Percentiles rank a stretch among this genome's conserved stretches.
These are phyloP conservation scores for Megaleporinus macrocephalus DNA, from an alignment of 2,113 vertebrate genomes.

Conservation along the genomic window DNA sequence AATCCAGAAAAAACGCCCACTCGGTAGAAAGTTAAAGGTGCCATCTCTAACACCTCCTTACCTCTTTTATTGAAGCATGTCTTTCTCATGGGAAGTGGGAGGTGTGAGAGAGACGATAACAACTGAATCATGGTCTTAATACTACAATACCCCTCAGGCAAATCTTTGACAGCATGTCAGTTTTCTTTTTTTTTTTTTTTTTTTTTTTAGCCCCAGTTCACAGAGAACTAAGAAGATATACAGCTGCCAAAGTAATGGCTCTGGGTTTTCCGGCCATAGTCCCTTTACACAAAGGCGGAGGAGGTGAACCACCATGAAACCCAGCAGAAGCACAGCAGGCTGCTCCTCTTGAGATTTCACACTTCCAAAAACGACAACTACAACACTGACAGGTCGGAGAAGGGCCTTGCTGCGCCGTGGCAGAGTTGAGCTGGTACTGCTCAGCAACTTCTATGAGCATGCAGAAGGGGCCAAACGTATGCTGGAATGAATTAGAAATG, in stretches of 20 bases:
- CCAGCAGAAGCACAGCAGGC: neutral
- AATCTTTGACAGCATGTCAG: slow-evolving; percentile 8
- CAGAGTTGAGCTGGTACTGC: neutral
- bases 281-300: neutral
- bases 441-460: neutral
- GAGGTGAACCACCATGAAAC: neutral
- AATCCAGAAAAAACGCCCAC: neutral
- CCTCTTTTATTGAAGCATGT: neutral
- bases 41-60: neutral
- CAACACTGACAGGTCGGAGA: neutral
- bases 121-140: slow-evolving; percentile 1
- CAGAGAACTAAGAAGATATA: neutral
- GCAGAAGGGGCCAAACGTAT: no score
- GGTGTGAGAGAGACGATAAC: neutral
- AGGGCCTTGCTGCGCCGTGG: neutral
- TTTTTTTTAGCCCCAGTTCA: neutral
- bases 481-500: no score
- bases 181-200: neutral
- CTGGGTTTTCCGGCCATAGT: neutral
- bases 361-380: neutral
- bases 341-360: neutral
- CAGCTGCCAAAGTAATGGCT: neutral
- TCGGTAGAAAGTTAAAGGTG: neutral
- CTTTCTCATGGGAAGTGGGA: slow-evolving; percentile 3
- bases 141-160: neutral